Evolutionary conservation across 2,113 vertebrate genomes (phyloP).

Genomic region (Hippocampus mohnikei): DNA sequence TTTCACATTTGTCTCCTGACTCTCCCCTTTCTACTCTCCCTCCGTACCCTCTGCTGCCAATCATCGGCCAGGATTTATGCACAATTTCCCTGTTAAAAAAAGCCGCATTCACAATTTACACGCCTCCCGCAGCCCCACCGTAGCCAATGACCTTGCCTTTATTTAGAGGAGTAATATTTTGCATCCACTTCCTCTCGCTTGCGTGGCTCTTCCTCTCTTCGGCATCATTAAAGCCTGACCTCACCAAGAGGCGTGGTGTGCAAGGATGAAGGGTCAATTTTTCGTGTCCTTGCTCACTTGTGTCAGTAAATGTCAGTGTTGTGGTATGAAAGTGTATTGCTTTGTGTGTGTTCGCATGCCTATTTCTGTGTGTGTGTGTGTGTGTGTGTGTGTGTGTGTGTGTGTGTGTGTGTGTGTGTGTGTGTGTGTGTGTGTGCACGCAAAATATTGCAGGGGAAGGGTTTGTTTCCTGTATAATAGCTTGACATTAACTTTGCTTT

Average conservation of each 20-base stretch:
- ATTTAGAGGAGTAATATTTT: conserved; percentile 40
- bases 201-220: conserved; percentile 11
- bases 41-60: conserved; percentile 61
- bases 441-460: conserved; percentile 32
- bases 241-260: conserved; percentile 47
- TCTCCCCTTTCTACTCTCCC: conserved; percentile 41
- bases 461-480: conserved; percentile 31
- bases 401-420: neutral
- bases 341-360: neutral
- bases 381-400: conserved; percentile 1
- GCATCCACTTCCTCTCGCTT: conserved; percentile 18
- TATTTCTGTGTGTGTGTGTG: neutral
- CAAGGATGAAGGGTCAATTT: conserved; percentile 30
- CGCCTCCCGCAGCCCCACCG: neutral
- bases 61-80: conserved; percentile 70
- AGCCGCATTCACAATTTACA: conserved; percentile 48
- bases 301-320: conserved; percentile 8
- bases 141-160: conserved; percentile 48
- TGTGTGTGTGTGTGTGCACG: conserved; percentile 10
- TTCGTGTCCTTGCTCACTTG: conserved; percentile 24
- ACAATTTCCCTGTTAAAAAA: conserved; percentile 61
- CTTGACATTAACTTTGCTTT: conserved; percentile 36
- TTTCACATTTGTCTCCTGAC: conserved; percentile 23
- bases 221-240: conserved; percentile 55
- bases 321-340: neutral